Base-by-base conservation (phyloP, 2,113 vertebrate genomes). In the Coracopsis vasa region DNA sequence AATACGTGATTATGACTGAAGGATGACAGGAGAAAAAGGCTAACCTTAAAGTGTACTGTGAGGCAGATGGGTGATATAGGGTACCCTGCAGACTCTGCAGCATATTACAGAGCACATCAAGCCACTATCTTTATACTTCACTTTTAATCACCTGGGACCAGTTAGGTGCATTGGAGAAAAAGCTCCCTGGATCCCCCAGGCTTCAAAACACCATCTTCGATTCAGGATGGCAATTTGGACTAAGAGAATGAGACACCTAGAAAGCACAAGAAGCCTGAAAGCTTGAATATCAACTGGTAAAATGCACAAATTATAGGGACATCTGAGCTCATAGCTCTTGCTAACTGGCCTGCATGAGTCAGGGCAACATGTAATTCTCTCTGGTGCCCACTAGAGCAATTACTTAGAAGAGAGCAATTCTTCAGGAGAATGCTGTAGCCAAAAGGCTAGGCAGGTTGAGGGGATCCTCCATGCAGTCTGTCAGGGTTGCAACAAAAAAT, bases 131-230 rank as follows among this genome's bases (percentile, higher is more conserved):
- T 86, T 67, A 69, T 41, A 16, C 20, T 7, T 65, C 16, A 41
- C 9, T 86, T 78, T 31, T 44, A 44, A 41, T 37, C 20, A 56
- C 0, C 37, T 45, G 23, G 9, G 3, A 33, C 9, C 24, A 48
- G 16, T 47, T 28, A 65, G 19, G 6, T 44, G 7, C 10, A n/a
- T 70, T 88, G 70, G 17, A 86, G 25, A 10, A 86, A 65, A 80
- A 69, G 8, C 1, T 3, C 4, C 2, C 13, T 31, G 58, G 3
- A 6, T 62, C 6, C 23, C 31, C 4, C 11, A 51, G 20, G 12
- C 11, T 80, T 80, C 25, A 13, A 9, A 84, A 33, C 10, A 62
- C 2, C 4, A 9, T 24, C 16, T 21, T 74, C 39, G 10, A 23
- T 79, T 64, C 70, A 82, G 41, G 16, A 28, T 19, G 8, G 13